A percentile compares a stretch with the other conserved stretches of the same genome.
Evolutionary conservation across 2,113 vertebrate genomes (phyloP).

Genomic region (Hydrochoerus hydrochaeris): DNA sequence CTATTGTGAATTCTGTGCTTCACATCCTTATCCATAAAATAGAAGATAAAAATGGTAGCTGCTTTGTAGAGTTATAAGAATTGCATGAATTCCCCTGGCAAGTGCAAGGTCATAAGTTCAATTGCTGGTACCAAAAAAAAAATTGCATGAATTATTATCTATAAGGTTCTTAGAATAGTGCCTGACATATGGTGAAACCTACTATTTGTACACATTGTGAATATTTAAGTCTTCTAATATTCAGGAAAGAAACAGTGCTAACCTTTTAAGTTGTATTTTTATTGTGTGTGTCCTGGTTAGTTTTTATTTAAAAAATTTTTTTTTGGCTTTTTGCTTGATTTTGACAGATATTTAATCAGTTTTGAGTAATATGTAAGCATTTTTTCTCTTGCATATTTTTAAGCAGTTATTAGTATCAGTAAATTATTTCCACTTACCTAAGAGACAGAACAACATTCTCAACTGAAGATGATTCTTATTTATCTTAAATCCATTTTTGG

Average conservation of each 20-base stretch:
- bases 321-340: constrained; percentile 27
- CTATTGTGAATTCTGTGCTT: background rate
- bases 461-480: background rate
- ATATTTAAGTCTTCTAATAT: background rate
- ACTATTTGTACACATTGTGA: background rate
- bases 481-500: background rate
- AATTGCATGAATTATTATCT: background rate
- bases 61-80: background rate
- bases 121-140: too few relatives aligned
- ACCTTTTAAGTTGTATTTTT: background rate
- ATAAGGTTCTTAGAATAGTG: background rate
- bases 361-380: background rate
- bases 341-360: background rate
- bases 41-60: background rate
- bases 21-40: background rate
- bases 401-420: background rate
- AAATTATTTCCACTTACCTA: background rate
- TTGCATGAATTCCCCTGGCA: background rate
- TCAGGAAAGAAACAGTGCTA: background rate
- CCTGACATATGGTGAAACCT: background rate
- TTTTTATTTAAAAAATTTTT: background rate
- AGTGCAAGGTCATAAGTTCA: too few relatives aligned
- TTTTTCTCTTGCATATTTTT: constrained; percentile 12
- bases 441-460: background rate
- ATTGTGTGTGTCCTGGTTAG: background rate